These are phyloP conservation scores for Sciurus vulgaris DNA, from an alignment of 2,797 vertebrate genomes.

Conservation along the genomic window DNA sequence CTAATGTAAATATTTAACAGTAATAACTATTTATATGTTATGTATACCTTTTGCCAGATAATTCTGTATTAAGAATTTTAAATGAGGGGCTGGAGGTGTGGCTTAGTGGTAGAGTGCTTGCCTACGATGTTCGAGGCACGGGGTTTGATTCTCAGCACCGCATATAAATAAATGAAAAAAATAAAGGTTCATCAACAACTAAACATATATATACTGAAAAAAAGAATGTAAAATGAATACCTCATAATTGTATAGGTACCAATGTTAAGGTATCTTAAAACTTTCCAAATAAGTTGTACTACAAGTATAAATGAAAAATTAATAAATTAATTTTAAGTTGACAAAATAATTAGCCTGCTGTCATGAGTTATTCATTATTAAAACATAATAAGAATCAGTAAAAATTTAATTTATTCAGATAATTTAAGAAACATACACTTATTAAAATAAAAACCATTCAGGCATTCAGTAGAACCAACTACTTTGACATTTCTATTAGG, in stretches of 20 bases:
- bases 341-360: background rate
- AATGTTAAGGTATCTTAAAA: background rate
- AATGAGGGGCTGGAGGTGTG: no score
- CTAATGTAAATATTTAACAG: slow-evolving; percentile 28
- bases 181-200: no score
- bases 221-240: slow-evolving; percentile 9
- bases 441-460: slow-evolving; percentile 16
- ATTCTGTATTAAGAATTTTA: background rate
- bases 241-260: background rate
- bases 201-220: no score
- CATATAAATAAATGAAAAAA: no score
- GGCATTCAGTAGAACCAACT: background rate
- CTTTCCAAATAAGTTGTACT: slow-evolving; percentile 23
- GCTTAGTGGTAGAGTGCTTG: no score
- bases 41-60: background rate
- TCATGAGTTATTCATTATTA: background rate
- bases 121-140: no score
- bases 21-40: background rate
- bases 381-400: slow-evolving; percentile 30
- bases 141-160: no score
- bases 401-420: background rate
- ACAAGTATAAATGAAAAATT: slow-evolving; percentile 26
- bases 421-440: background rate
- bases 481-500: background rate
- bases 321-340: background rate